Percentiles rank a stretch among this genome's conserved stretches.
These are phyloP conservation scores for Drosophila ohnishii DNA, from an alignment of 1,140 invertebrate species.

Conservation along the genomic window DNA sequence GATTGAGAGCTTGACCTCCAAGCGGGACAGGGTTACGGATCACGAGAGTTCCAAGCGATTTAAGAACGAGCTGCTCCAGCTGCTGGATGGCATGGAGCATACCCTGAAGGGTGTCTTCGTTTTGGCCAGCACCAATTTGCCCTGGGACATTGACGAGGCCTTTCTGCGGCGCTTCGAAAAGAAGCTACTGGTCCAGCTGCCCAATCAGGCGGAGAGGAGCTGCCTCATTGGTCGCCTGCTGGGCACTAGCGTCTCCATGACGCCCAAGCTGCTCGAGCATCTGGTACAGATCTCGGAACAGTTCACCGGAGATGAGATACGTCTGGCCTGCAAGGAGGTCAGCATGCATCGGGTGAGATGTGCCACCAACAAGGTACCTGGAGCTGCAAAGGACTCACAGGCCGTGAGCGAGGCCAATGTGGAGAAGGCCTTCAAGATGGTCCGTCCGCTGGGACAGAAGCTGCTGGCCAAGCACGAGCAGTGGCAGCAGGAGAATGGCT, in stretches of 20 bases:
- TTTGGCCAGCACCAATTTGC: slow-evolving; percentile 94
- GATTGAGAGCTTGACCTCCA: slow-evolving; percentile 93
- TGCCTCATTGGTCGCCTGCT: slow-evolving; percentile 87
- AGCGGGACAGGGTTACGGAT: slow-evolving; percentile 88
- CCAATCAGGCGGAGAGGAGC: slow-evolving; percentile 86
- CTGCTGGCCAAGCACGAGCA: slow-evolving; percentile 65
- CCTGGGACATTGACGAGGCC: slow-evolving; percentile 96
- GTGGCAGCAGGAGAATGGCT: slow-evolving; percentile 77
- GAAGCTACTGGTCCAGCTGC: slow-evolving; percentile 91
- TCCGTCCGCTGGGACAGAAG: slow-evolving; percentile 66
- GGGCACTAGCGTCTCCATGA: slow-evolving; percentile 78
- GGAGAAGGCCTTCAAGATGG: slow-evolving; percentile 66
- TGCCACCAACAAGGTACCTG: slow-evolving; percentile 25
- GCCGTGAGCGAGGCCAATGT: slow-evolving; percentile 38
- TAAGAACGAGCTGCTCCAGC: slow-evolving; percentile 95
- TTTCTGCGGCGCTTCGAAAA: slow-evolving; percentile 95
- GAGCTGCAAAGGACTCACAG: slow-evolving; percentile 19
- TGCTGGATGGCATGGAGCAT: slow-evolving; percentile 93
- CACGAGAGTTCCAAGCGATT: slow-evolving; percentile 96
- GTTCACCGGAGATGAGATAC: slow-evolving; percentile 93
- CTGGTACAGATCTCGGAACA: slow-evolving; percentile 88
- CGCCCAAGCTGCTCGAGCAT: slow-evolving; percentile 83
- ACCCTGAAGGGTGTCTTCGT: slow-evolving; percentile 87
- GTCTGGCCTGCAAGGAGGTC: slow-evolving; percentile 94
- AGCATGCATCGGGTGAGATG: slow-evolving; percentile 86